phyloP scores from a whole-genome alignment of 2,888 invertebrate species.

The Colostygia pectinataria region DNA sequence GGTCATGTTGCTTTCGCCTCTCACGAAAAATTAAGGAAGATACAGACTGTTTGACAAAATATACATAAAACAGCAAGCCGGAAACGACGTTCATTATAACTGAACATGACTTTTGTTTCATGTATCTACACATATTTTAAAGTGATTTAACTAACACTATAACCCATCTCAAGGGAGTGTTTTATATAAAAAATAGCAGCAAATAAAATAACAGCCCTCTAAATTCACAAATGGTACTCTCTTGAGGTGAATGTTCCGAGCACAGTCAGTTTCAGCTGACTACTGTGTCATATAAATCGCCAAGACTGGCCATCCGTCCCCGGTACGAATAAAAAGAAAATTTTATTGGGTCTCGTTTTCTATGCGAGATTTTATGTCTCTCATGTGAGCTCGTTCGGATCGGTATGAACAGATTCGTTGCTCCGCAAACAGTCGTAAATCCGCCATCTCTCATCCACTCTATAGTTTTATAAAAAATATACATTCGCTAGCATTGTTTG shows the following conservation, averaged over 20 bases:
- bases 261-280: slow-evolving; percentile 42
- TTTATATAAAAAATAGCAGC: slow-evolving; percentile 33
- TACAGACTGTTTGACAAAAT: not conserved
- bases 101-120: slow-evolving; percentile 28
- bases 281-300: slow-evolving; percentile 45
- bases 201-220: slow-evolving; percentile 35
- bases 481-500: slow-evolving; percentile 46
- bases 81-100: slow-evolving; percentile 19
- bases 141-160: slow-evolving; percentile 32
- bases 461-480: slow-evolving; percentile 52
- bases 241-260: slow-evolving; percentile 42
- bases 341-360: slow-evolving; percentile 55
- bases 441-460: slow-evolving; percentile 62
- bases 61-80: slow-evolving; percentile 17
- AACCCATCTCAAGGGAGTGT: slow-evolving; percentile 28
- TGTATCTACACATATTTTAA: slow-evolving; percentile 18
- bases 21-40: not conserved
- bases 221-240: slow-evolving; percentile 34
- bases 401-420: slow-evolving; percentile 60
- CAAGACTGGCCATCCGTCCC: slow-evolving; percentile 43
- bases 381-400: slow-evolving; percentile 46
- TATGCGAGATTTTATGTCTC: slow-evolving; percentile 59
- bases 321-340: slow-evolving; percentile 55
- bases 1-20: slow-evolving; percentile 6
- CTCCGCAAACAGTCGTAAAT: slow-evolving; percentile 69